Base-by-base conservation (phyloP, 2,113 vertebrate genomes). In the Microtus oregoni region DNA sequence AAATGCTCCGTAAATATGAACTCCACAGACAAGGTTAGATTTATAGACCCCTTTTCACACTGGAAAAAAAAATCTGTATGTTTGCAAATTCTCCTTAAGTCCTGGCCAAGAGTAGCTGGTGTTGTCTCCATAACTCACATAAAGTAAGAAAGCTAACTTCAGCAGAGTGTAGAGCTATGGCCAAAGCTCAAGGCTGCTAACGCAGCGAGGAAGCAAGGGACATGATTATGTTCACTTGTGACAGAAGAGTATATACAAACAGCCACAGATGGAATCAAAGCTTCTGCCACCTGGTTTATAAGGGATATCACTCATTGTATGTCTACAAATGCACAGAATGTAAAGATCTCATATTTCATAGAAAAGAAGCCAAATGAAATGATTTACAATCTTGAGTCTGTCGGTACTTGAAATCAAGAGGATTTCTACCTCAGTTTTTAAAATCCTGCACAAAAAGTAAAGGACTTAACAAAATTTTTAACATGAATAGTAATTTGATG, bases 301-400 rank as follows among this genome's bases (percentile, higher is more conserved):
- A 65, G 17, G 47, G 26, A 47, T 63, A 88, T 89, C 58, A 95
- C 11, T 96, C 92, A 90, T 87, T 93, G 35, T 17, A 47, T 61
- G 3, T 86, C 72, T 81, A 87, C 32, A 26, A 35, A 85, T 3
- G 9, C 7, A 44, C 35, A 52, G 79, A 78, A 85, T 75, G 19
- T 32, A 81, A 90, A 86, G 22, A 83, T 87, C 90, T 76, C 79
- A 70, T 63, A n/a, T 92, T 85, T 94, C 38, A 92, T 35, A 50
- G 52, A 85, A 73, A 96, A 97, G 81, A 93, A 55, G 4, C 10
- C 87, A 83, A 96, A 75, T 55, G 86, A 89, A 82, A 81, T 44
- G 10, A 94, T 41, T 65, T 38, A 50, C 7, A 85, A 86, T 26
- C 35, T 14, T 63, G 35, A 63, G 35, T 38, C 5, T 47, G 32